These are phyloP conservation scores for Geothlypis trichas DNA, from an alignment of 2,113 vertebrate species.

Conservation along the genomic window DNA sequence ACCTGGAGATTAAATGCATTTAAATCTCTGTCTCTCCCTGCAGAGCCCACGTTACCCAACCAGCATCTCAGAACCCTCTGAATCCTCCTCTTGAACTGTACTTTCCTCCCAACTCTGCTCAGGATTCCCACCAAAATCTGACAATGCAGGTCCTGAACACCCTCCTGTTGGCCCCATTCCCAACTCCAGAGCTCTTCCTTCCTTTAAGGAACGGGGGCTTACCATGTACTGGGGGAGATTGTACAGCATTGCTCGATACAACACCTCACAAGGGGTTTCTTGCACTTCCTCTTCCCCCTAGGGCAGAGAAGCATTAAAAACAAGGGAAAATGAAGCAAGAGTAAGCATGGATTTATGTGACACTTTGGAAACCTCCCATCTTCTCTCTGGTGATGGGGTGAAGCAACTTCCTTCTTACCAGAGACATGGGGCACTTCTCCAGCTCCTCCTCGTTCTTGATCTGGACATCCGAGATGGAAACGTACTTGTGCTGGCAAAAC, in stretches of 20 bases:
- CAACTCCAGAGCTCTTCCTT: background rate
- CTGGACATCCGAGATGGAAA: slow-evolving; percentile 94
- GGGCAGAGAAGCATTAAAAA: background rate
- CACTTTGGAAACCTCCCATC: background rate
- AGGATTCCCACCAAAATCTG: background rate
- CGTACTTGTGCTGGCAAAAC: slow-evolving; percentile 89
- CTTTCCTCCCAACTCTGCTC: background rate
- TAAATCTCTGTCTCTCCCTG: background rate
- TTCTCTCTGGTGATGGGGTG: background rate
- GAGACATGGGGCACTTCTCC: slow-evolving; percentile 91
- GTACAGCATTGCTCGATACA: slow-evolving; percentile 91
- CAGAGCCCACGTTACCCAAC: rapidly evolving
- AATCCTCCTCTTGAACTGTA: background rate
- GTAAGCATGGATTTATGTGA: background rate
- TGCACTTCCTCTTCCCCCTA: slow-evolving; percentile 94
- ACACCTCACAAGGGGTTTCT: slow-evolving; percentile 86
- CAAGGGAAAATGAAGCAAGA: background rate
- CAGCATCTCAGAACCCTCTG: background rate
- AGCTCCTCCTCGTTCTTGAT: slow-evolving; percentile 92
- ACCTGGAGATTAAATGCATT: background rate
- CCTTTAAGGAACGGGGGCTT: background rate
- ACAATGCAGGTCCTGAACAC: background rate
- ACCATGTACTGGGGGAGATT: slow-evolving; percentile 97
- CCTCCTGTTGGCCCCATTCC: rapidly evolving
- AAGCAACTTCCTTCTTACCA: slow-evolving; percentile 78